Conservation (phyloP, 2,888 invertebrate species). For the Habrosyne pyritoides region DNA sequence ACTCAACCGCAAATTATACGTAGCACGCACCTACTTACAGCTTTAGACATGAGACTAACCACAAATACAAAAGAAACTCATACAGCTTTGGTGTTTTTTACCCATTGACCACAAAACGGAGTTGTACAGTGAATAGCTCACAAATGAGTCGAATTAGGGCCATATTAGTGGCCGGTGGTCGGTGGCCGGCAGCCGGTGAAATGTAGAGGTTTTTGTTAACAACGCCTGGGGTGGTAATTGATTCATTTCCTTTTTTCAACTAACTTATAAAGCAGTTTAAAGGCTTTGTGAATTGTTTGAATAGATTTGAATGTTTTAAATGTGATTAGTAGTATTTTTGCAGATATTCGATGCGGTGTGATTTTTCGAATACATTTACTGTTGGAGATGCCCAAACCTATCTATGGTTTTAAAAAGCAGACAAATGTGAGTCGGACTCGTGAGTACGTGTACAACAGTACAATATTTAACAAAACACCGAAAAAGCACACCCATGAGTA, state of each 20-base stretch:
- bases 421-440: no score
- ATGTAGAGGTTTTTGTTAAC: constrained; percentile 35
- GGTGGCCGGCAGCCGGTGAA: constrained; percentile 15
- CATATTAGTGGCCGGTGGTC: constrained; percentile 31
- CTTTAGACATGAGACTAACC: not conserved
- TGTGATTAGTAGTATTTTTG: no score
- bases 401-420: no score
- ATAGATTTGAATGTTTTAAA: no score
- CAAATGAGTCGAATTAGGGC: constrained; percentile 44
- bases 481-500: no score
- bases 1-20: constrained; percentile 1
- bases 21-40: not conserved
- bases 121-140: constrained; percentile 32
- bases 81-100: constrained; percentile 17
- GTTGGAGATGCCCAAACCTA: no score
- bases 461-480: no score
- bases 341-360: no score
- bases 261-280: constrained; percentile 17
- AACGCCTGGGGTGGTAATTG: constrained; percentile 29
- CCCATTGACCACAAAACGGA: constrained; percentile 31
- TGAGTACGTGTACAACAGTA: no score
- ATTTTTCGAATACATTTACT: no score
- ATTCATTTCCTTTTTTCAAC: constrained; percentile 38
- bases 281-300: not conserved
- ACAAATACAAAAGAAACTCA: not conserved